Conservation (phyloP, 2,797 vertebrate species). For the Zenarchopterus dispar region DNA sequence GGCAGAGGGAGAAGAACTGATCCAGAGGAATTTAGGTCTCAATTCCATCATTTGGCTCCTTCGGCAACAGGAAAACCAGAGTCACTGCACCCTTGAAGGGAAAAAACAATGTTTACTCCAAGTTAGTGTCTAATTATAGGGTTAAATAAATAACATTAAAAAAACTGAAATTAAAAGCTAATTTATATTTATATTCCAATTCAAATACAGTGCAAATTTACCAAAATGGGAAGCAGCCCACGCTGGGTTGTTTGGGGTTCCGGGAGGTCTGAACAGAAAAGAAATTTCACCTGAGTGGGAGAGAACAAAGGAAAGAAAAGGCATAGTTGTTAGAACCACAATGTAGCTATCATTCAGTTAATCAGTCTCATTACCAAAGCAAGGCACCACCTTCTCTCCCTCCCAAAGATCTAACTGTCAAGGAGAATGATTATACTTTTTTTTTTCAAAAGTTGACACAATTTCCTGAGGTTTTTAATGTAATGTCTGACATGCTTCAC, state of each 20-base stretch:
- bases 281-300: constrained; percentile 39
- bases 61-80: constrained; percentile 55
- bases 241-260: constrained; percentile 34
- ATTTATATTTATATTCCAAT: not conserved
- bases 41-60: constrained; percentile 39
- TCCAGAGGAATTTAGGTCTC: constrained; percentile 44
- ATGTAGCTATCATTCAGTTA: constrained; percentile 29
- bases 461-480: too few relatives aligned
- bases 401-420: constrained; percentile 31
- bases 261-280: constrained; percentile 44
- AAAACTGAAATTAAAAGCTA: too few relatives aligned
- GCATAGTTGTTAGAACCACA: constrained; percentile 28
- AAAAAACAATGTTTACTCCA: constrained; percentile 21
- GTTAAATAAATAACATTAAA: too few relatives aligned
- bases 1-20: constrained; percentile 23
- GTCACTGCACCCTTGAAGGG: constrained; percentile 39
- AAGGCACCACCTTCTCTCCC: constrained; percentile 32
- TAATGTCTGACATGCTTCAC: too few relatives aligned
- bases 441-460: too few relatives aligned
- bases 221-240: constrained; percentile 44
- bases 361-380: constrained; percentile 31
- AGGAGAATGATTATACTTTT: too few relatives aligned
- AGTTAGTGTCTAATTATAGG: constrained; percentile 28
- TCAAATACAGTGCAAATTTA: constrained; percentile 39
- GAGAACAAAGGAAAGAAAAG: not conserved